Conservation (phyloP, 2,797 vertebrate species). For the Prunella strophiata region DNA sequence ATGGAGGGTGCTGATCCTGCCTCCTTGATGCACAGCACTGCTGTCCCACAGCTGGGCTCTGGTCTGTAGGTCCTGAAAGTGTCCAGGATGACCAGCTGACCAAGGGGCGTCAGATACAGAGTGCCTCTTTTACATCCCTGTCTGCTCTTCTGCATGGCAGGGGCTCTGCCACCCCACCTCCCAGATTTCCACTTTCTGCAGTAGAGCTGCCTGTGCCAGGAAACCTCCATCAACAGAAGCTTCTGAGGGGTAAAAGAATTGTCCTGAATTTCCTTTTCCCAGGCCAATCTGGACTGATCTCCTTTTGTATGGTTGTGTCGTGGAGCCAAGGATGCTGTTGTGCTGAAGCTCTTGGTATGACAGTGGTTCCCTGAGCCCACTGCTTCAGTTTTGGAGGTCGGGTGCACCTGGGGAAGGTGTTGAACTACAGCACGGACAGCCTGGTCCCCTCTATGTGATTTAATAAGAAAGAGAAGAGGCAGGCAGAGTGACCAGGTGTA, state of each 20-base stretch:
- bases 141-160: not conserved
- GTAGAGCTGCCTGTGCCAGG: not conserved
- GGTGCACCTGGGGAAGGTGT: not conserved
- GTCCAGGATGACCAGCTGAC: not conserved
- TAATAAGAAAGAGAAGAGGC: not conserved
- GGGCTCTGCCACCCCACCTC: not conserved
- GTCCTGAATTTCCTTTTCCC: not conserved
- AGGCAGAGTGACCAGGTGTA: not conserved
- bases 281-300: not conserved
- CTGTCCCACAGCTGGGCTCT: not conserved
- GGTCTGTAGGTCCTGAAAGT: not conserved
- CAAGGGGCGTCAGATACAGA: accelerated
- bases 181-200: not conserved
- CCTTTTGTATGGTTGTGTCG: not conserved
- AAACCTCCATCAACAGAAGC: not conserved
- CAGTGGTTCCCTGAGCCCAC: not conserved
- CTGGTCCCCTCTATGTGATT: not conserved
- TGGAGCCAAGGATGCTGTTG: not conserved
- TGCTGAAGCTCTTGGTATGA: not conserved
- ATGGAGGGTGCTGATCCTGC: not conserved
- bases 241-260: not conserved
- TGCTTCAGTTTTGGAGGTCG: not conserved
- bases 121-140: not conserved
- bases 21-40: accelerated
- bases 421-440: accelerated